These are phyloP conservation scores for Anguilla marmorata DNA, from an alignment of 2,797 vertebrate species.

Conservation along the genomic window DNA sequence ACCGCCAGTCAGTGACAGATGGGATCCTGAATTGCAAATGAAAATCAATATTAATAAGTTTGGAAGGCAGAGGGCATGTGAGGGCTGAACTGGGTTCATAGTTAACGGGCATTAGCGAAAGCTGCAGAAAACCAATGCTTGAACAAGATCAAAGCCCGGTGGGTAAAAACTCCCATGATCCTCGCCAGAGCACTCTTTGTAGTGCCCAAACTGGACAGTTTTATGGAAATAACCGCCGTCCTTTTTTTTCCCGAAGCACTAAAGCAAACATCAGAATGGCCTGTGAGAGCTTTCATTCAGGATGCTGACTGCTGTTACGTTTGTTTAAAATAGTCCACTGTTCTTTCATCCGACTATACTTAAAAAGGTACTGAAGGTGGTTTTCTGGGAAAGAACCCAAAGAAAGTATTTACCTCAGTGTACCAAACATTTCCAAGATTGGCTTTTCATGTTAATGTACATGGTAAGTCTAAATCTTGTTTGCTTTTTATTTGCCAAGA, in stretches of 20 bases:
- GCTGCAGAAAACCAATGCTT: background rate
- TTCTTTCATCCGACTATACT: background rate
- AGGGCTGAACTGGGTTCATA: background rate
- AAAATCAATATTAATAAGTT: constrained; percentile 32
- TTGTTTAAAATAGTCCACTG: background rate
- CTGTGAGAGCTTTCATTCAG: background rate
- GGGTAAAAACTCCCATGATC: background rate
- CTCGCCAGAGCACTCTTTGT: background rate
- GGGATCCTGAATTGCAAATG: constrained; percentile 8
- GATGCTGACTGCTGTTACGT: background rate
- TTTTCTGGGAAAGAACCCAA: background rate
- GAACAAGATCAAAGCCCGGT: constrained; percentile 8
- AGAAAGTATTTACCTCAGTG: background rate
- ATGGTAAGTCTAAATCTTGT: background rate
- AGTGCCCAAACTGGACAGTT: background rate
- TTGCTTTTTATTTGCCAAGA: background rate
- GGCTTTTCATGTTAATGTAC: background rate
- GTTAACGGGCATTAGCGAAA: background rate
- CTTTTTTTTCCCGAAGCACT: background rate
- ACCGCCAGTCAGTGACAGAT: background rate
- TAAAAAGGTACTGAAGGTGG: background rate
- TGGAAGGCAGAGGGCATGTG: background rate
- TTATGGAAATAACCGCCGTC: background rate
- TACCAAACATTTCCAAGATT: background rate
- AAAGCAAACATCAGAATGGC: background rate